These are phyloP conservation scores for Gadus macrocephalus DNA, from an alignment of 2,113 vertebrate genomes.

Conservation along the genomic window DNA sequence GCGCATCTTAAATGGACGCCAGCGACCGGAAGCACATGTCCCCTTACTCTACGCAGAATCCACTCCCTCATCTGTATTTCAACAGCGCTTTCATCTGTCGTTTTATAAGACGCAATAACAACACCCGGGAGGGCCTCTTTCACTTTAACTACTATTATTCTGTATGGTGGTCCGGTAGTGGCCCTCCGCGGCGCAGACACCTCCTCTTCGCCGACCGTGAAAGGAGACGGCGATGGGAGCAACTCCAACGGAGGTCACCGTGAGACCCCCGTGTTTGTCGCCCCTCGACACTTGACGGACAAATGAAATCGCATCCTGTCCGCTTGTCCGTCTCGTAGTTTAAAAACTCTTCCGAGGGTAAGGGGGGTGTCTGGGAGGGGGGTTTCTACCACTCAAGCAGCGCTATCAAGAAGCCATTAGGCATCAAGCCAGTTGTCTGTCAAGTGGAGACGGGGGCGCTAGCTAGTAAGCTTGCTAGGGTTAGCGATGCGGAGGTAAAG, in stretches of 20 bases:
- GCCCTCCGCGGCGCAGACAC: conserved; percentile 12
- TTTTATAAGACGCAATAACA: no score
- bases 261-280: conserved; percentile 18
- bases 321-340: conserved; percentile 45
- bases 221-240: conserved; percentile 46
- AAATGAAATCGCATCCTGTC: conserved; percentile 59
- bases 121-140: no score
- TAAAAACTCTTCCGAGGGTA: conserved; percentile 41
- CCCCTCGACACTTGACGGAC: conserved; percentile 47
- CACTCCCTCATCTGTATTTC: no score
- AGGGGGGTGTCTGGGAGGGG: no score
- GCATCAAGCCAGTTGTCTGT: conserved; percentile 59
- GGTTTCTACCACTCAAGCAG: conserved; percentile 47
- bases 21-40: no score
- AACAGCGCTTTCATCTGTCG: no score
- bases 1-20: no score
- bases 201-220: conserved; percentile 44
- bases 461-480: background rate
- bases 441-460: conserved; percentile 44
- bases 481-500: no score
- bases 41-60: no score
- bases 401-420: conserved; percentile 70
- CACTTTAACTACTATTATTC: no score
- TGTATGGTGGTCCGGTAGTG: background rate
- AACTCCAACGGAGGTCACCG: conserved; percentile 19